These are phyloP conservation scores for Watsonalla binaria DNA, from an alignment of 2,888 invertebrate genomes.

Conservation along the genomic window DNA sequence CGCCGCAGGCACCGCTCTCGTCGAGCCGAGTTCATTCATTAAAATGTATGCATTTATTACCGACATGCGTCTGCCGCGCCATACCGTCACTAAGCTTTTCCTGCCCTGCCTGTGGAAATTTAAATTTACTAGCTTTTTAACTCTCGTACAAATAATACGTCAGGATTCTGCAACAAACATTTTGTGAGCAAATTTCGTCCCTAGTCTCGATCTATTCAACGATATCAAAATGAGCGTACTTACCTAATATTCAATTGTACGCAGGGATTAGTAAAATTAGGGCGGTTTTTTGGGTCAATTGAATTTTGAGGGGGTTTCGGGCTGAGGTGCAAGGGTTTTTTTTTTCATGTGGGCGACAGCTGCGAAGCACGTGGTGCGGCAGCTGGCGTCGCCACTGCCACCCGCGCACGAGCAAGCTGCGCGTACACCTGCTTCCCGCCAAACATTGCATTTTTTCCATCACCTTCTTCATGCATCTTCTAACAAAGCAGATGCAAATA, in stretches of 20 bases:
- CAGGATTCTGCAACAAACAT: too few relatives aligned
- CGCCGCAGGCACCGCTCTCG: slow-evolving; percentile 42
- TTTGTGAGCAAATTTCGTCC: too few relatives aligned
- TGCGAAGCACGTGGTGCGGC: slow-evolving; percentile 68
- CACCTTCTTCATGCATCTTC: slow-evolving; percentile 26
- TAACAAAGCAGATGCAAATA: neutral
- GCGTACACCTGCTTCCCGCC: slow-evolving; percentile 56
- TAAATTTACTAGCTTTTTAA: too few relatives aligned
- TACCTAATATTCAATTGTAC: slow-evolving; percentile 5
- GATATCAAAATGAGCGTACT: neutral
- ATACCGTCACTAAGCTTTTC: slow-evolving; percentile 6
- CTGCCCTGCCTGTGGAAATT: neutral
- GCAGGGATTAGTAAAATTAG: slow-evolving; percentile 3
- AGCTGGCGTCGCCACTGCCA: slow-evolving; percentile 45
- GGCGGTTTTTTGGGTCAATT: slow-evolving; percentile 18
- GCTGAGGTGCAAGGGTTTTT: slow-evolving; percentile 31
- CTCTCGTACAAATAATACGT: too few relatives aligned
- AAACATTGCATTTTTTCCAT: slow-evolving; percentile 50
- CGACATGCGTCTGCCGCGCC: slow-evolving; percentile 36
- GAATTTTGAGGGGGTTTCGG: slow-evolving; percentile 23
- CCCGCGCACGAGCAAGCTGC: slow-evolving; percentile 72
- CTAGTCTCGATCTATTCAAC: too few relatives aligned
- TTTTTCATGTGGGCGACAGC: slow-evolving; percentile 50
- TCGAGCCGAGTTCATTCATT: slow-evolving; percentile 63
- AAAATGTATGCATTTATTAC: slow-evolving; percentile 59